Evolutionary conservation across 2,797 vertebrate genomes (phyloP), one percentile per base, ranked within the genome.

Genomic region (Calcarius lapponicus): DNA sequence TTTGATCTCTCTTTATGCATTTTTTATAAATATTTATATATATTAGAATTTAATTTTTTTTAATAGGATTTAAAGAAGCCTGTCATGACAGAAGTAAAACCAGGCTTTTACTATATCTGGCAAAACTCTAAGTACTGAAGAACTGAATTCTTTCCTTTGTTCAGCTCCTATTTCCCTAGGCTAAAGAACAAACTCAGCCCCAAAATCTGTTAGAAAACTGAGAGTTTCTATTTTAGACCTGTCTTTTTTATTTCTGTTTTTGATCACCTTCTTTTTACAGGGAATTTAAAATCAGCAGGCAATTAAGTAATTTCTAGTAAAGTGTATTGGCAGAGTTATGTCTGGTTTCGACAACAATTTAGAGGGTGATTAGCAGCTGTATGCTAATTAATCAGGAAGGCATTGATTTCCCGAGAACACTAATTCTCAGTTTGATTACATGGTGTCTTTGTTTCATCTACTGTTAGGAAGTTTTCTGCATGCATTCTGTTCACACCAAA

Each of bases 331-430:
- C 95, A 96, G 94, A 90, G 82, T 93, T 94, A 79, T 76, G 57
- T 92, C 74, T 97, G 86, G 54, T 92, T 90, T 67, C 86, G 92
- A 93, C 80, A 95, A 83, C 61, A 95, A 95, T 96, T 97, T 95
- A 93, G 86, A 95, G 95, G 61, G 80, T 96, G 96, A 97, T 97
- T 95, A 97, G 95, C 96, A 98, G 97, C 97, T 98, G 97, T 97
- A 97, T 98, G 96, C 96, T 97, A 98, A 98, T 97, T 81, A 76
- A 87, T 69, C 91, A 74, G 83, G 92, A 94, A 95, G 76, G 58
- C 83, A 89, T 95, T 43, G 70, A 95, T 94, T 97, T 97, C 89
- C 95, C 95, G 94, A 94, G 90, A 97, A 96, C 95, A 95, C 91
- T 96, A 95, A 96, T 97, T 95, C 93, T 97, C 84, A 84, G 82